A percentile compares a stretch with the other conserved stretches of the same genome.
These are phyloP conservation scores for Odocoileus hemionus DNA, from an alignment of 2,113 vertebrate genomes.

Conservation along the genomic window DNA sequence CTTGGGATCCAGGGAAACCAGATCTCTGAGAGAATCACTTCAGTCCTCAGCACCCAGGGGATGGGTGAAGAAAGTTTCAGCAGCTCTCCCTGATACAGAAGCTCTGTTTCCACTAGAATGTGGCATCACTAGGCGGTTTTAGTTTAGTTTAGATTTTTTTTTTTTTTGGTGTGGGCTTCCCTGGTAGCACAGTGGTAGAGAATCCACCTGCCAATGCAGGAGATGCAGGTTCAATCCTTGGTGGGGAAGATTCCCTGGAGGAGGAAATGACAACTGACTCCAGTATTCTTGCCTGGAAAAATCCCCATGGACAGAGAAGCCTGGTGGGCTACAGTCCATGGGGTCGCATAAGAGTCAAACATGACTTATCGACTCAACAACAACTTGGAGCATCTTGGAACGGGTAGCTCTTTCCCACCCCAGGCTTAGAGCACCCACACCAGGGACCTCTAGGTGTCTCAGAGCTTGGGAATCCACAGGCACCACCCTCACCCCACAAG, in stretches of 20 bases:
- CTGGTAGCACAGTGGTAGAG: neutral
- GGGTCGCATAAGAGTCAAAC: neutral
- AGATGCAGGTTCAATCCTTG: neutral
- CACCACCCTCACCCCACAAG: neutral
- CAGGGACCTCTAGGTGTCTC: neutral
- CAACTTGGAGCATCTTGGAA: neutral
- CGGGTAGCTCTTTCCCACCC: neutral
- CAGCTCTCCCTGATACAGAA: neutral
- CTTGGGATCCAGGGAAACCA: neutral
- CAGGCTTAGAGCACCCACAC: neutral
- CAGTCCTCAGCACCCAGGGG: neutral
- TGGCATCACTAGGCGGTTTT: accelerated
- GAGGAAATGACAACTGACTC: neutral
- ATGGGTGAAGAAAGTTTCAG: neutral
- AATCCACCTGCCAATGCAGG: neutral
- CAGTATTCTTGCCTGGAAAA: neutral
- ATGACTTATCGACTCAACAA: neutral
- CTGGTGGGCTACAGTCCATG: neutral
- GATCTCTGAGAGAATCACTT: neutral
- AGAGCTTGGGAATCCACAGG: neutral
- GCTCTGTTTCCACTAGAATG: too few relatives aligned
- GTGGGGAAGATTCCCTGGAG: neutral
- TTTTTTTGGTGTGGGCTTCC: neutral
- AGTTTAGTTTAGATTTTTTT: neutral
- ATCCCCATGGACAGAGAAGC: neutral